Percentiles rank a stretch among this genome's conserved stretches.
Conservation (phyloP, 2,888 invertebrate genomes). For the Agrochola lota region DNA sequence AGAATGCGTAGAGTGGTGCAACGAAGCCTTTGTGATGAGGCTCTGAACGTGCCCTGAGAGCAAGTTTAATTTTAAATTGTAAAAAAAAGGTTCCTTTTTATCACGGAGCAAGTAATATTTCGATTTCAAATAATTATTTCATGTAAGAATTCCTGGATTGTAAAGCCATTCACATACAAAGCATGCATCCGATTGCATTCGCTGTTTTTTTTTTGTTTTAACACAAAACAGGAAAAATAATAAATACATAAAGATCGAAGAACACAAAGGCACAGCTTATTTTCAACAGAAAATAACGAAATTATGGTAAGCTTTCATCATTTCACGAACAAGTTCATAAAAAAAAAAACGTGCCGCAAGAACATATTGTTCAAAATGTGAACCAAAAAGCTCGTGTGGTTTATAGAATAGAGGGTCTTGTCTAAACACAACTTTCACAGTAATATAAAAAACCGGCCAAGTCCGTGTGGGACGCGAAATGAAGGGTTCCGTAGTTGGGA, state of each 20-base stretch:
- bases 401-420: background rate
- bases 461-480: too few species aligned
- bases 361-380: background rate
- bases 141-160: background rate
- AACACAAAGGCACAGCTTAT: background rate
- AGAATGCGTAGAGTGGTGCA: conserved; percentile 86
- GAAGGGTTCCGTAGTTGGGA: too few species aligned
- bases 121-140: conserved; percentile 4
- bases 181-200: background rate
- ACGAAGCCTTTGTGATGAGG: conserved; percentile 81
- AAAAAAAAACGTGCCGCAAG: background rate
- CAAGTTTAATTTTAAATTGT: conserved; percentile 61
- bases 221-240: background rate
- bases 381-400: background rate
- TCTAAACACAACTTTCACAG: background rate
- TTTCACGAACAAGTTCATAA: background rate
- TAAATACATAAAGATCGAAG: background rate
- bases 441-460: too few species aligned
- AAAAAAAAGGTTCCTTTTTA: conserved; percentile 39
- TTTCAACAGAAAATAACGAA: background rate
- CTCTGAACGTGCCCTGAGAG: conserved; percentile 69
- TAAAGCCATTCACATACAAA: background rate
- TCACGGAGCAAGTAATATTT: conserved; percentile 1
- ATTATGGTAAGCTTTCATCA: background rate
- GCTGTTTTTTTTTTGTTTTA: background rate